phyloP scores from a whole-genome alignment of 2,113 vertebrate genomes.

The Heptranchias perlo region DNA sequence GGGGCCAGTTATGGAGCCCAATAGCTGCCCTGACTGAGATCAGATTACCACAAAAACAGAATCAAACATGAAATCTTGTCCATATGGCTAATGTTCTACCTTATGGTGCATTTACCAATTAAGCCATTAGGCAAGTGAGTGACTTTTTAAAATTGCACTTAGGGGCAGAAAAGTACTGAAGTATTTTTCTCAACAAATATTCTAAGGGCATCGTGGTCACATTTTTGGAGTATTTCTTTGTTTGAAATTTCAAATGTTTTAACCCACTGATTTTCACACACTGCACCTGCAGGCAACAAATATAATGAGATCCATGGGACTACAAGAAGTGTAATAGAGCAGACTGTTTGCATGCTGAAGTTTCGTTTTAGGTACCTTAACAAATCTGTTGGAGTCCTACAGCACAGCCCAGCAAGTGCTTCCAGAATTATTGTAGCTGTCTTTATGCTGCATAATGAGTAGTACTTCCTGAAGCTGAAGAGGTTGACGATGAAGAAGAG shows the following conservation, averaged over 20 bases:
- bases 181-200: constrained; percentile 13
- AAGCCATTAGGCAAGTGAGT: not conserved
- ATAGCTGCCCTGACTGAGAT: not conserved
- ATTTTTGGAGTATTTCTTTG: not conserved
- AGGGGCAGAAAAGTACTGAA: not conserved
- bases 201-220: not conserved
- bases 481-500: not conserved
- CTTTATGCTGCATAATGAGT: not conserved
- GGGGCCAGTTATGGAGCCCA: not conserved
- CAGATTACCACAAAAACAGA: not conserved
- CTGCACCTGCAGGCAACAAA: not conserved
- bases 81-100: not conserved
- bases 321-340: not conserved
- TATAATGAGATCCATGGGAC: constrained; percentile 7
- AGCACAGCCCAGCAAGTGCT: not conserved
- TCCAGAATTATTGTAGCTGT: not conserved
- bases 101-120: not conserved
- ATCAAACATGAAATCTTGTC: not conserved
- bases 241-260: not conserved
- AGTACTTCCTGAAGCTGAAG: not conserved
- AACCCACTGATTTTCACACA: not conserved
- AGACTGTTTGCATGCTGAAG: not conserved
- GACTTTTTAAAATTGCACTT: not conserved
- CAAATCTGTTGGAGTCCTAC: not conserved
- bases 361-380: not conserved